These are phyloP conservation scores for Spisula subtruncata DNA, from an alignment of 2,888 invertebrate species.

Conservation along the genomic window DNA sequence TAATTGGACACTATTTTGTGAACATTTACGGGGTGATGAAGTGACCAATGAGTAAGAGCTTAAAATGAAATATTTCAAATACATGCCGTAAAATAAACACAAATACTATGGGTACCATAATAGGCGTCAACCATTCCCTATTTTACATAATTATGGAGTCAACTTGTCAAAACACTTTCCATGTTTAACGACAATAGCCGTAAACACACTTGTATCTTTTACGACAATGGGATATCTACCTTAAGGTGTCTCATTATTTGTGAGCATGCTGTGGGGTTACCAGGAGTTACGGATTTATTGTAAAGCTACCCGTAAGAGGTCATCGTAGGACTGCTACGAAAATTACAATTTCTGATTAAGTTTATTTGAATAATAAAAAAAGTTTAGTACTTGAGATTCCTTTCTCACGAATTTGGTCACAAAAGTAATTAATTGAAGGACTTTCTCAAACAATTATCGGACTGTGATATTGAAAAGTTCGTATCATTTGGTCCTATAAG, in stretches of 20 bases:
- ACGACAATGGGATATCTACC: background rate
- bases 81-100: background rate
- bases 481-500: slow-evolving; percentile 1
- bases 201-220: slow-evolving; percentile 1
- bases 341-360: slow-evolving; percentile 20
- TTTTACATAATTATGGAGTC: slow-evolving; percentile 8
- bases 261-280: background rate
- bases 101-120: background rate
- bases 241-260: background rate
- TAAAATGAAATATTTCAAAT: background rate
- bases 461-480: background rate
- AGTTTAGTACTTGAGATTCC: background rate
- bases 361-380: slow-evolving; percentile 10
- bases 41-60: background rate
- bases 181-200: slow-evolving; percentile 16
- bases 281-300: background rate
- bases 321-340: background rate
- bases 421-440: slow-evolving; percentile 25
- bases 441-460: background rate
- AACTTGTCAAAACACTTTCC: slow-evolving; percentile 21
- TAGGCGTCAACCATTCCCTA: background rate
- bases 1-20: background rate
- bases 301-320: slow-evolving; percentile 3
- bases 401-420: slow-evolving; percentile 10
- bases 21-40: background rate